Base-by-base conservation (phyloP, 1,140 invertebrate species). In the Lepidostoma basale region DNA sequence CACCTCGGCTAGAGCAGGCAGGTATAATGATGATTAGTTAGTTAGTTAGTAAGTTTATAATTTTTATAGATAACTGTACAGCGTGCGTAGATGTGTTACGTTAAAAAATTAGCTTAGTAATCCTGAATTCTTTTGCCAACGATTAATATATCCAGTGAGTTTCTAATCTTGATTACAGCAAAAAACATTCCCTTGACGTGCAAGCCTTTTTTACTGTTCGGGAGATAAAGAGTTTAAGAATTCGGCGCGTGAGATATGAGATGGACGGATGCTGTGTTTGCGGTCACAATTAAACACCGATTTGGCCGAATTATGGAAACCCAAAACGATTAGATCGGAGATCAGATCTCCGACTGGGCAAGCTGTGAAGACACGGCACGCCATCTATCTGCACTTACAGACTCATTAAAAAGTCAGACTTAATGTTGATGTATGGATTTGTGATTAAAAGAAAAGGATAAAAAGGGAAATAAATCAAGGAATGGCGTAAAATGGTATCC, bases 391-490 rank as follows among this genome's bases (percentile, higher is more conserved):
- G 39, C 56, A 39, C 65, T 45, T n/a, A n/a, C n/a, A 10, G 60
- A 30, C 70, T 72, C 67, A 72, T 72, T 72, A 65, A 68, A 62
- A 40, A 72, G 65, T 72, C 70, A 72, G 58, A 68, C 54, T 72
- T 72, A 72, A 72, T 72, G 68, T 72, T 72, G 70, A 72, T 72
- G 56, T 68, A 72, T 72, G 66, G 67, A 71, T 70, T 70, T 70
- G 69, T 68, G 69, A 70, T 67, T 67, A 59, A 56, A 59, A 59
- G 33, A 14, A 59, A 59, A 42, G 56, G 39, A 42, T 59, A n/a
- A 20, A 39, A 20, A 47, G 47, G n/a, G 16, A 62, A 16, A 62
- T 44, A 45, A 47, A 47, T 62, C 40, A 45, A 14, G 28, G 30
- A 40, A 14, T 63, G 40, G 44, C 30, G 42, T 20, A 36, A 42